Evolutionary conservation across 2,797 vertebrate genomes (phyloP), one percentile per base, ranked within the genome.

Genomic region (Sparus aurata): DNA sequence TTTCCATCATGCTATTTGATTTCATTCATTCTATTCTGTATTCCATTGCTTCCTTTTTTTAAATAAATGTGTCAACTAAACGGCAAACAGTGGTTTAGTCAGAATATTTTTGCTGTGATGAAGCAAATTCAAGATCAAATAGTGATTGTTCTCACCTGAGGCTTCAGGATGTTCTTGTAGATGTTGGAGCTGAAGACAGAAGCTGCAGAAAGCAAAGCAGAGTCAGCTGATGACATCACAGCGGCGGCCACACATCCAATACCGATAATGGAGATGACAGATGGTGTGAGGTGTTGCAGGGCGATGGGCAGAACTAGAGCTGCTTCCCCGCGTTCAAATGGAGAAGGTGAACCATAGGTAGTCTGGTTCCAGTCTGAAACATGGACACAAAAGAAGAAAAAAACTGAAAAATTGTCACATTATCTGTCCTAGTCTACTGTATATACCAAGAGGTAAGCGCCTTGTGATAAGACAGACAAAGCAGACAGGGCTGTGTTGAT

Each of bases 201-300:
- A 22, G 89, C 86, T 53, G 63, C 79, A 69, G 91, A 87, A 0
- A 92, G 80, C 52, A 94, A 67, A 11, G 69, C 69, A 1, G 90
- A 93, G 78, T 94, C 92, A n/a, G 73, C 69, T 18, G 87, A 90
- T 53, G 88, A 89, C 75, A 86, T 87, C 30, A 87, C 82, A 0
- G 88, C 91, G 2, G 88, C 87, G 3, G 77, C 83, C 22, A 92
- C 76, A 62, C 80, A 80, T 59, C 89, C 91, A 38, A 83, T 86
- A n/a, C 75, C 43, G 0, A 80, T 58, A 17, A 81, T 58, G 61
- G 86, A 85, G 65, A 92, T 25, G 20, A 72, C 64, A 1, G 17
- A 12, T 2, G 82, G 88, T 12, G 75, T 85, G 38, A 90, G 79
- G 27, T 86, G 34, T 8, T 82, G 82, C 38, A 70, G 63, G 47